Conservation (phyloP, 2,888 invertebrate species). For the Lochmaea capreae region DNA sequence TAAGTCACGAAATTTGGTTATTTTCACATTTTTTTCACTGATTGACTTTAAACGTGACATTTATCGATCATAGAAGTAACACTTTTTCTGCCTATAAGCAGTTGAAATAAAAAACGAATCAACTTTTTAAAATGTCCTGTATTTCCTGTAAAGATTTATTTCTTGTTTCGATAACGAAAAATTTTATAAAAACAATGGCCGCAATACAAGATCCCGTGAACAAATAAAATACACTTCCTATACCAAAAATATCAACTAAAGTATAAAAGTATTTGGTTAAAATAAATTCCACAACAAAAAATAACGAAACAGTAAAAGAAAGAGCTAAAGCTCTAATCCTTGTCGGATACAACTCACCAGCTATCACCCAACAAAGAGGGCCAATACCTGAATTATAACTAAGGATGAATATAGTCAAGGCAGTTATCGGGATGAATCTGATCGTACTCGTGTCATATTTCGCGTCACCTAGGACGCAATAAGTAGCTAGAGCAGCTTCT, state of each 20-base stretch:
- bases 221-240: constrained; percentile 50
- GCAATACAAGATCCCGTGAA: constrained; percentile 46
- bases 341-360: constrained; percentile 84
- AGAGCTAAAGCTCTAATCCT: constrained; percentile 72
- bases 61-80: no score
- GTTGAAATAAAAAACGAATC: not conserved
- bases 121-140: constrained; percentile 23
- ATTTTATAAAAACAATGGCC: constrained; percentile 43
- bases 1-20: no score
- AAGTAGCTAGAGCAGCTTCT: constrained; percentile 68
- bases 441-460: constrained; percentile 11
- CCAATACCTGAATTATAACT: constrained; percentile 79
- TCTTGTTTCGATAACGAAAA: constrained; percentile 43
- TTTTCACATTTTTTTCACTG: no score
- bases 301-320: not conserved
- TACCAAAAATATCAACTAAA: constrained; percentile 44
- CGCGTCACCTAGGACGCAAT: constrained; percentile 70
- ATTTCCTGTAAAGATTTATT: constrained; percentile 33
- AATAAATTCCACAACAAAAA: constrained; percentile 55
- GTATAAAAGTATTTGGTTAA: constrained; percentile 50
- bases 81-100: no score
- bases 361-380: constrained; percentile 82
- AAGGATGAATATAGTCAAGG: constrained; percentile 65
- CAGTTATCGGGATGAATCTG: constrained; percentile 12
- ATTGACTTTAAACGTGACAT: no score